These are phyloP conservation scores for Cephalopholis sonnerati DNA, from an alignment of 2,113 vertebrate species.

Conservation along the genomic window DNA sequence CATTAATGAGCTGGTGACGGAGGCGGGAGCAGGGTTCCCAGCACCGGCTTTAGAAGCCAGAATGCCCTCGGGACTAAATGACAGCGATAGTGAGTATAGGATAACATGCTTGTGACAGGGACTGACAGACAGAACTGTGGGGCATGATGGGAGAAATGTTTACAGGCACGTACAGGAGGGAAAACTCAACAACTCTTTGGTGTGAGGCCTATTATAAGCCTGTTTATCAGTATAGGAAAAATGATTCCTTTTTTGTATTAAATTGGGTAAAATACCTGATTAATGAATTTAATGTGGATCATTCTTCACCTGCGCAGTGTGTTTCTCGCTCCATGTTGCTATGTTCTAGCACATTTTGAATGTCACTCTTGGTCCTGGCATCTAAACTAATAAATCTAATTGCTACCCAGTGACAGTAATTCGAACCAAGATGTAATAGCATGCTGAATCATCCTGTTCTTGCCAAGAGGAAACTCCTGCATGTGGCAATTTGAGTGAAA, in stretches of 20 bases:
- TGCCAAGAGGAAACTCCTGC: constrained; percentile 59
- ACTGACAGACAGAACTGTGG: constrained; percentile 37
- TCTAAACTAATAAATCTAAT: constrained; percentile 37
- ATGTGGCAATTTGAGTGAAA: constrained; percentile 49
- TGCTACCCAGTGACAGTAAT: constrained; percentile 46
- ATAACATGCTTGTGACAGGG: constrained; percentile 42
- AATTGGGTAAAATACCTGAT: not conserved
- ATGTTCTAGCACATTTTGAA: not conserved
- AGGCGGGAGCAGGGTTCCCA: constrained; percentile 24
- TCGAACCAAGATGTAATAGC: constrained; percentile 25
- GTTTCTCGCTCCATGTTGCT: not conserved
- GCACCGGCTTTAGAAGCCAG: constrained; percentile 14
- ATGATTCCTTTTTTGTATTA: not conserved
- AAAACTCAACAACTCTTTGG: not conserved
- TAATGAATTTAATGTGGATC: not conserved
- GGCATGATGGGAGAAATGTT: constrained; percentile 36
- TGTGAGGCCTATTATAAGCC: not conserved
- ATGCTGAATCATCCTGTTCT: constrained; percentile 41
- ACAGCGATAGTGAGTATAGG: constrained; percentile 36
- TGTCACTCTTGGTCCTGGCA: not conserved
- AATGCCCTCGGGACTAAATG: constrained; percentile 45
- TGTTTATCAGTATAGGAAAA: not conserved
- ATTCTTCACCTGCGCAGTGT: not conserved
- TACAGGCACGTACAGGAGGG: not conserved
- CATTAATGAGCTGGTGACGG: constrained; percentile 25